A percentile compares a stretch with the other conserved stretches of the same genome.
phyloP scores from a whole-genome alignment of 2,113 vertebrate species.

The Castor canadensis region DNA sequence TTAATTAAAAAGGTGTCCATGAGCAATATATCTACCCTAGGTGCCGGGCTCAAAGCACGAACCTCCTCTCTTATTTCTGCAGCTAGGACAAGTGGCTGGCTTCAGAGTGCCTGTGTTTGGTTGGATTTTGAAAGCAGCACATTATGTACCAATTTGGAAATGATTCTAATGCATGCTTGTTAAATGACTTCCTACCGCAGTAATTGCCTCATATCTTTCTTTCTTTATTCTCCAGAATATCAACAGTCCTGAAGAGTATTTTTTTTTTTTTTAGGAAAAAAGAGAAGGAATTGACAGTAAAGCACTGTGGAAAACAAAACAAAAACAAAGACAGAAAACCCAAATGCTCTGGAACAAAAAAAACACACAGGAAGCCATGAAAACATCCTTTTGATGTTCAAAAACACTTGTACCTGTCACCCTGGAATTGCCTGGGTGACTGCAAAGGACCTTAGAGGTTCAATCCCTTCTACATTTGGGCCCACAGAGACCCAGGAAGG shows the following conservation, averaged over 20 bases:
- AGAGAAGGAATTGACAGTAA: conserved; percentile 6
- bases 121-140: conserved; percentile 40
- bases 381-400: neutral
- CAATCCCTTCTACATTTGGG: neutral
- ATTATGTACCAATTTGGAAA: conserved; percentile 50
- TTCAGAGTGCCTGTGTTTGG: too few relatives aligned
- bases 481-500: neutral
- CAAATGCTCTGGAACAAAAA: neutral
- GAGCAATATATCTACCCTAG: neutral
- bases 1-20: conserved; percentile 24
- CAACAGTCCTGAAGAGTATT: neutral
- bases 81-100: too few relatives aligned
- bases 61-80: conserved; percentile 3
- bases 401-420: neutral
- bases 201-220: conserved; percentile 23
- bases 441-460: neutral
- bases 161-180: conserved; percentile 13
- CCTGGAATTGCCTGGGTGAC: neutral
- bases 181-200: conserved; percentile 37
- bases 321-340: neutral
- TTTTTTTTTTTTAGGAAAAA: neutral
- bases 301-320: neutral
- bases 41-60: neutral
- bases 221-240: conserved; percentile 52
- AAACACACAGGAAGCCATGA: neutral